Evolutionary conservation across 2,113 vertebrate genomes (phyloP).

Genomic region (Odontesthes bonariensis): DNA sequence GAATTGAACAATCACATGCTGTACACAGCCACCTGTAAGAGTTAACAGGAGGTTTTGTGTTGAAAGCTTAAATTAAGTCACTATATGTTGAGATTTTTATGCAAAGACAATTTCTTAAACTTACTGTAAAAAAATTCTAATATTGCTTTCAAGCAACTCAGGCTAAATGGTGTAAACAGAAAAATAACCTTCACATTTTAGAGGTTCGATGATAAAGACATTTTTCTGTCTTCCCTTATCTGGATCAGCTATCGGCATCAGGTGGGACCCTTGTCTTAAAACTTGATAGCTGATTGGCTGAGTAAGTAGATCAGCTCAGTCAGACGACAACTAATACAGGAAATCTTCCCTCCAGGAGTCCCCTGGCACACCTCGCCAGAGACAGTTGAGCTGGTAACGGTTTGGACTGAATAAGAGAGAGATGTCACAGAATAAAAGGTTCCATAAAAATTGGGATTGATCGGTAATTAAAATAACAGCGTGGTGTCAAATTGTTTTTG

Average conservation of each 20-base stretch:
- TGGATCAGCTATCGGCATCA: slow-evolving; percentile 65
- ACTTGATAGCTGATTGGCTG: slow-evolving; percentile 70
- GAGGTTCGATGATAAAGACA: neutral
- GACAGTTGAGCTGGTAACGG: slow-evolving; percentile 57
- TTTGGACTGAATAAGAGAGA: slow-evolving; percentile 37
- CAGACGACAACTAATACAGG: slow-evolving; percentile 76
- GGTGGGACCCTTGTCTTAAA: slow-evolving; percentile 64
- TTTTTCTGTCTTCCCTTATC: slow-evolving; percentile 53
- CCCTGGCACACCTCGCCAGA: slow-evolving; percentile 47
- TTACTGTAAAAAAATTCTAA: neutral
- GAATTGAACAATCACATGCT: neutral
- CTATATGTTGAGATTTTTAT: too few species aligned
- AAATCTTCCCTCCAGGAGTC: slow-evolving; percentile 56
- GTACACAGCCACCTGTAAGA: slow-evolving; percentile 8
- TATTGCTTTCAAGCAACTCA: neutral
- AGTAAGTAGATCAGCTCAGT: slow-evolving; percentile 79
- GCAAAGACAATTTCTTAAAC: neutral
- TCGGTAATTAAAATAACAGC: slow-evolving; percentile 21
- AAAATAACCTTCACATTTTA: neutral
- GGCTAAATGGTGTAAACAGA: neutral
- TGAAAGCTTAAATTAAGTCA: too few species aligned
- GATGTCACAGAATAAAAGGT: slow-evolving; percentile 30
- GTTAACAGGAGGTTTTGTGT: too few species aligned
- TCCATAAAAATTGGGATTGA: slow-evolving; percentile 39
- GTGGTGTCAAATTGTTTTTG: slow-evolving; percentile 13